Evolutionary conservation across 2,888 invertebrate species (phyloP), one percentile per base, ranked within the genome.

Genomic region (Nemotelus pantherinus): DNA sequence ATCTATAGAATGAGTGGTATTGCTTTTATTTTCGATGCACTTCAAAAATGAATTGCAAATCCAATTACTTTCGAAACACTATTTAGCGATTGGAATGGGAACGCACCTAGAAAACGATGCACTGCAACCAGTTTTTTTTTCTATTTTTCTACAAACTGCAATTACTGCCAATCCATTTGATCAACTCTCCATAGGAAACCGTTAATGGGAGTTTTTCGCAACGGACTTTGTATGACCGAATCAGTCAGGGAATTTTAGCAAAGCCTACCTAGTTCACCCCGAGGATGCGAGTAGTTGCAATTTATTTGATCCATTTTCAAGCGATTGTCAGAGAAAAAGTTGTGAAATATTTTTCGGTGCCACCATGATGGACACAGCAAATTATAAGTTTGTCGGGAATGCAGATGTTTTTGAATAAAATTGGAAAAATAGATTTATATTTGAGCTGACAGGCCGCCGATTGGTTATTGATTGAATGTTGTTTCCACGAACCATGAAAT

Each of bases 31-130:
- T 63, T 63, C 63, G 41, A 4, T 41, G 74, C 74, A 39, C 60
- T 74, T 48, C 63, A 60, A 60, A 60, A 74, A 74, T 74, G 74
- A 60, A 74, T 74, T 74, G 74, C 48, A 60, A 74, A 74, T 74
- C 74, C 74, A 74, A 74, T 74, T 74, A 74, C 63, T 74, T 63
- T 55, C 60, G 47, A 41, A 47, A 74, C 48, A 60, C 74, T 60
- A 48, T 70, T 60, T 47, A 74, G 41, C 63, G 60, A 63, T 48
- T 55, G 53, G 58, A 45, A 60, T 57, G 44, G 25, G 39, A 25
- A 41, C 63, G 63, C 43, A 43, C 63, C 63, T 63, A 41, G 39
- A 25, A 25, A 25, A 25, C 25, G 25, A 25, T 25, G 25, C 25
- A 41, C 41, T 63, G 41, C 3, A 50, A 41, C 64, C 43, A 41